Evolutionary conservation across 1,140 invertebrate species (phyloP).

Genomic region (Luehdorfia chinensis): DNA sequence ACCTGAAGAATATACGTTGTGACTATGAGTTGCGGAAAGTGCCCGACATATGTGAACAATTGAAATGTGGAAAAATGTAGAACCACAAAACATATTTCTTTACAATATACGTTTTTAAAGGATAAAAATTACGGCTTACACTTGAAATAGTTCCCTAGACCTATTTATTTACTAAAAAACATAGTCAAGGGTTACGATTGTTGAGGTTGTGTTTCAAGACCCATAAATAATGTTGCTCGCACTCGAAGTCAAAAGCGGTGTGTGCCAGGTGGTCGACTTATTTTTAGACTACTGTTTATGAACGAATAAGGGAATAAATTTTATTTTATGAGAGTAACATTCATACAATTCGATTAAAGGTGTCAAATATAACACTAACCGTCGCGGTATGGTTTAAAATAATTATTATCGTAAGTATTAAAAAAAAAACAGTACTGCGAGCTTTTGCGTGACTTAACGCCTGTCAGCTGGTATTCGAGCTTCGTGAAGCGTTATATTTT

Average conservation of each 20-base stretch:
- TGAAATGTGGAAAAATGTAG: too few species aligned
- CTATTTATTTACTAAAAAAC: too few species aligned
- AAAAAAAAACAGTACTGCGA: background rate
- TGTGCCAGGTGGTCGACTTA: slow-evolving; percentile 67
- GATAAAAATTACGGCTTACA: too few species aligned
- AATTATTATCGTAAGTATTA: background rate
- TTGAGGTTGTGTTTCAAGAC: slow-evolving; percentile 50
- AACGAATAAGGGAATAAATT: slow-evolving; percentile 61
- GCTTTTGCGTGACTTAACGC: slow-evolving; percentile 14
- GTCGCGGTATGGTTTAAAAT: background rate
- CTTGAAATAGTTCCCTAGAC: too few species aligned
- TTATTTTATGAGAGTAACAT: slow-evolving; percentile 62
- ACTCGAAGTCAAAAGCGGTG: slow-evolving; percentile 47
- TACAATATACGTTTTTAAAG: too few species aligned
- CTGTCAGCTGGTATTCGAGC: slow-evolving; percentile 57
- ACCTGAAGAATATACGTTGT: too few species aligned
- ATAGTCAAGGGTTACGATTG: slow-evolving; percentile 65
- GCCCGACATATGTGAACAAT: too few species aligned
- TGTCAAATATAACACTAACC: too few species aligned
- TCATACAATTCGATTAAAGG: slow-evolving; percentile 57
- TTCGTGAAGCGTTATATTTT: slow-evolving; percentile 65
- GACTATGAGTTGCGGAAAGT: too few species aligned
- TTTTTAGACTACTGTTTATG: slow-evolving; percentile 60
- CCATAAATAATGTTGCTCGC: slow-evolving; percentile 60
- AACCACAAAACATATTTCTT: too few species aligned